phyloP scores from a whole-genome alignment of 2,888 invertebrate species.

The Eudasyphora cyanicolor region DNA sequence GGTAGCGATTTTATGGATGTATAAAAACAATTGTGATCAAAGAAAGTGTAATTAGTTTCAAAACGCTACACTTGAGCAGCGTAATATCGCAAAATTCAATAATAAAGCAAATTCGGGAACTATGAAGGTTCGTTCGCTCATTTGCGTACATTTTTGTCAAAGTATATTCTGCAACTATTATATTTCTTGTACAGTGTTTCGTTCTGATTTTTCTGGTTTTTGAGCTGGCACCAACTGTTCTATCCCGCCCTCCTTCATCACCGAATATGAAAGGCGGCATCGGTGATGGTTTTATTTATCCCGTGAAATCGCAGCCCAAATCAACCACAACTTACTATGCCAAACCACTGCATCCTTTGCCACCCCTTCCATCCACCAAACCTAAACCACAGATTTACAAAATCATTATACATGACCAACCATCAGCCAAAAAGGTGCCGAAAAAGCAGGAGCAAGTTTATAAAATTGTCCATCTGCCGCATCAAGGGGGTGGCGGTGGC shows the following conservation, averaged over 20 bases:
- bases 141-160: background rate
- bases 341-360: constrained; percentile 50
- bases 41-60: constrained; percentile 45
- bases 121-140: constrained; percentile 46
- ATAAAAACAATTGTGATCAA: constrained; percentile 45
- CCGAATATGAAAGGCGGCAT: constrained; percentile 52
- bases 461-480: constrained; percentile 66
- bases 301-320: constrained; percentile 41
- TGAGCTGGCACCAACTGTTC: background rate
- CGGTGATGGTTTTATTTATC: constrained; percentile 63
- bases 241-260: constrained; percentile 36
- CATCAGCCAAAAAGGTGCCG: background rate
- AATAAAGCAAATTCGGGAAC: background rate
- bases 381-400: constrained; percentile 37
- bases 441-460: constrained; percentile 67
- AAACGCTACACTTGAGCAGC: background rate
- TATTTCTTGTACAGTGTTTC: too few relatives aligned
- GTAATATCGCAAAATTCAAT: background rate
- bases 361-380: background rate
- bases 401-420: constrained; percentile 52
- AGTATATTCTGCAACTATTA: background rate
- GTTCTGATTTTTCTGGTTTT: constrained; percentile 2
- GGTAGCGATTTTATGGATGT: background rate
- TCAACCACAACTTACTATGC: constrained; percentile 51
- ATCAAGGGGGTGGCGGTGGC: constrained; percentile 1